Percentiles rank a stretch among this genome's conserved stretches.
phyloP scores from a whole-genome alignment of 1,140 invertebrate genomes.

The Lepidotrigona ventralis region DNA sequence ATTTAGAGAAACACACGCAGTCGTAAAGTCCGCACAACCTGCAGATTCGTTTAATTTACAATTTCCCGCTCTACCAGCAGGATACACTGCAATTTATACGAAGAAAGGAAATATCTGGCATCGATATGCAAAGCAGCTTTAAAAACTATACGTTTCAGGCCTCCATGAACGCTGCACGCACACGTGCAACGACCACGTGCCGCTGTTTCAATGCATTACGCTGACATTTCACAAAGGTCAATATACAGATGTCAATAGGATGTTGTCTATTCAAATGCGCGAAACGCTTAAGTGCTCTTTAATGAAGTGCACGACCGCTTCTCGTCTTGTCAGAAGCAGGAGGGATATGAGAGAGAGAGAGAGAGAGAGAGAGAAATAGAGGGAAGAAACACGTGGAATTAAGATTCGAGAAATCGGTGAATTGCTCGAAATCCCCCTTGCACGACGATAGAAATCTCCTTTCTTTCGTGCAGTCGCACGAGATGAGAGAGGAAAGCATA shows the following conservation, averaged over 20 bases:
- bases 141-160: not conserved
- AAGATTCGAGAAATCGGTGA: not conserved
- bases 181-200: not conserved
- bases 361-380: not conserved
- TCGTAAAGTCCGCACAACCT: not conserved
- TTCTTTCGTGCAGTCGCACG: not conserved
- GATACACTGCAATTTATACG: not conserved
- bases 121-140: not conserved
- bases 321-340: not conserved
- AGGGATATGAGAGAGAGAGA: not conserved
- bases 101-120: not conserved
- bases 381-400: not conserved
- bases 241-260: constrained; percentile 51
- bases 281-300: constrained; percentile 27
- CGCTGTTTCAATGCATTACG: constrained; percentile 12
- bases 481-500: not conserved
- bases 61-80: not conserved
- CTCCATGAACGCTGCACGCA: not conserved
- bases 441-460: not conserved
- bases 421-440: not conserved
- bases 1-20: not conserved
- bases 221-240: constrained; percentile 47
- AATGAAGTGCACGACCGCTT: constrained; percentile 16
- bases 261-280: constrained; percentile 49
- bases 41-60: not conserved